These are phyloP conservation scores for Scaptomyza graminum DNA, from an alignment of 1,140 invertebrate genomes.

Conservation along the genomic window DNA sequence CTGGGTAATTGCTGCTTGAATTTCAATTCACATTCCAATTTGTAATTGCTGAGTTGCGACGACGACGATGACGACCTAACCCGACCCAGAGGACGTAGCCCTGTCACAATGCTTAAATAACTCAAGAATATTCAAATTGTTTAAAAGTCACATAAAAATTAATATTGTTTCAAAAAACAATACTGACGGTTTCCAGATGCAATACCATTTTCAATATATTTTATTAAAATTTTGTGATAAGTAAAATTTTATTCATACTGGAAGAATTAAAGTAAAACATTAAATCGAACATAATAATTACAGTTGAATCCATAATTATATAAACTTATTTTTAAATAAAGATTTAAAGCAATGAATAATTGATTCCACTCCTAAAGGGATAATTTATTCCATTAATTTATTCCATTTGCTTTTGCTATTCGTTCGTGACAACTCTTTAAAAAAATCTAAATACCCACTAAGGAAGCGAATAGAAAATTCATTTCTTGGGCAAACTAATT, in stretches of 20 bases:
- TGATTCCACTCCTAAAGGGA: no score
- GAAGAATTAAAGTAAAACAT: background rate
- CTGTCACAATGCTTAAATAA: constrained; percentile 7
- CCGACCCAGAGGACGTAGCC: constrained; percentile 45
- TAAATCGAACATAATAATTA: no score
- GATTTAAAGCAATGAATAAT: no score
- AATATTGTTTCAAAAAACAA: background rate
- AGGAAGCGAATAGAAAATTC: constrained; percentile 52
- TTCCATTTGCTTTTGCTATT: background rate
- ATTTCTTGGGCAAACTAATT: constrained; percentile 73
- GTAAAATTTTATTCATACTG: background rate
- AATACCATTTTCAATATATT: background rate
- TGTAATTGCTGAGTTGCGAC: constrained; percentile 30
- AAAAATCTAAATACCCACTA: constrained; percentile 4
- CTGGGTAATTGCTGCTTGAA: constrained; percentile 80
- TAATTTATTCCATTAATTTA: no score
- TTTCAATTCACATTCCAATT: constrained; percentile 70
- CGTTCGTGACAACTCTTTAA: background rate
- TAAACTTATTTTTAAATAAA: background rate
- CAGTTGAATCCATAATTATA: no score
- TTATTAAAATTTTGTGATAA: background rate
- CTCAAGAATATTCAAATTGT: constrained; percentile 18
- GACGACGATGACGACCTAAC: constrained; percentile 30
- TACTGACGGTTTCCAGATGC: no score
- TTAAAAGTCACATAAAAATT: constrained; percentile 24